Evolutionary conservation across 2,113 vertebrate genomes (phyloP), one percentile per base, ranked within the genome.

Genomic region (Tupaia tana): DNA sequence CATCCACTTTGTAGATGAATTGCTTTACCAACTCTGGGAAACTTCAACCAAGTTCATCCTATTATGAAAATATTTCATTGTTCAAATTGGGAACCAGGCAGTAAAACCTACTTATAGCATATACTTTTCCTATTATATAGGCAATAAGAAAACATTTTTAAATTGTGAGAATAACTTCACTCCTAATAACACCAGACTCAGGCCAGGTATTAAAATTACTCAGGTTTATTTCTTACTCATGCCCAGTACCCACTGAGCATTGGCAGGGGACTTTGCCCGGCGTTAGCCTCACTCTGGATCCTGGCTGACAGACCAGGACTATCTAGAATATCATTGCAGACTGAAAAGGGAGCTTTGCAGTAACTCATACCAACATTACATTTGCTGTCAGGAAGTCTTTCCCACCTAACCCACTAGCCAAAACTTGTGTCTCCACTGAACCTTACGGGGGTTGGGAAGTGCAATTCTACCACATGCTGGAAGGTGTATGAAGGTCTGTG

Each of bases 91-190:
- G 20, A 67, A 87, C 4, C 22, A 63, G 5, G 29, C 14, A 70
- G 81, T 90, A 90, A 92, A 93, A 83, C 66, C 24, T 64, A 89
- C 34, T 59, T 73, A 61, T 9, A 67, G 86, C 59, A 64, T 85
- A 54, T 12, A 43, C 43, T 91, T 83, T 71, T 31, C 16, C 15
- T 64, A 58, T 67, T 84, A 84, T 52, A 34, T 1, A 78, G 78
- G 54, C 59, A n/a, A 58, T 79, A 70, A 24, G 19, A 90, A 90
- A 69, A 67, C 12, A 27, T 64, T 74, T 58, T 20, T 89, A 70
- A 70, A 24, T 24, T 43, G 43, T 9, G 64, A 77, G 95, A 77
- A 56, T 24, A 75, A 15, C 15, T 84, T 91, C 14, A 56, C 9
- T 84, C 31, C 29, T 80, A 85, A 43, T 5, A 59, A 71, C 29